Percentiles rank a stretch among this genome's conserved stretches.
These are phyloP conservation scores for Sakesphorus luctuosus DNA, from an alignment of 2,113 vertebrate genomes.

Conservation along the genomic window DNA sequence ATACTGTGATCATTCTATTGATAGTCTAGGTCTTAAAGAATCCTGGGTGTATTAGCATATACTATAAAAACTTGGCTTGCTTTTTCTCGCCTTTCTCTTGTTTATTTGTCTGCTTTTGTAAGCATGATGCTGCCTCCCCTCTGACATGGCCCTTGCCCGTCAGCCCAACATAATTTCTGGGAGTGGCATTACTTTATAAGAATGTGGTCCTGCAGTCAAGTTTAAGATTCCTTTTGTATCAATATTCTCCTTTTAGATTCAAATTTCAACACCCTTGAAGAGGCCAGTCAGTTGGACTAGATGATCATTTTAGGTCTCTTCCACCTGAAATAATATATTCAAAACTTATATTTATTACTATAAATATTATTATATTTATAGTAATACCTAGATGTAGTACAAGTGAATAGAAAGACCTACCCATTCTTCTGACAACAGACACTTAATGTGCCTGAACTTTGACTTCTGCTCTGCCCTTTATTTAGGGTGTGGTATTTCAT, in stretches of 20 bases:
- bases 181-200: not conserved
- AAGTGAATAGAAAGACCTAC: not conserved
- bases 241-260: not conserved
- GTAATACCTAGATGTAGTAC: not conserved
- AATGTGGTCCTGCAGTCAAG: not conserved
- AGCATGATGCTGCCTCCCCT: not conserved
- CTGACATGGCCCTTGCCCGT: not conserved
- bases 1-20: not conserved
- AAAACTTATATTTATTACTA: not conserved
- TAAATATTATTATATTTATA: no score
- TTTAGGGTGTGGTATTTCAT: constrained; percentile 24
- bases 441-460: constrained; percentile 31
- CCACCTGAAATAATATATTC: not conserved
- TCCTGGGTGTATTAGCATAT: not conserved
- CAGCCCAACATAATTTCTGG: not conserved
- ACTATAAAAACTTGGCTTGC: not conserved
- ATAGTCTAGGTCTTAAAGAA: not conserved
- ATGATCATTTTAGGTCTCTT: not conserved
- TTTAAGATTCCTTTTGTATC: not conserved
- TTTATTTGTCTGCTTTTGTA: not conserved
- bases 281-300: not conserved
- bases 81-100: not conserved
- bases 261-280: not conserved
- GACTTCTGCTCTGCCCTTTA: not conserved
- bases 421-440: not conserved